Conservation (phyloP, 2,888 invertebrate genomes). For the Charanyca ferruginea region DNA sequence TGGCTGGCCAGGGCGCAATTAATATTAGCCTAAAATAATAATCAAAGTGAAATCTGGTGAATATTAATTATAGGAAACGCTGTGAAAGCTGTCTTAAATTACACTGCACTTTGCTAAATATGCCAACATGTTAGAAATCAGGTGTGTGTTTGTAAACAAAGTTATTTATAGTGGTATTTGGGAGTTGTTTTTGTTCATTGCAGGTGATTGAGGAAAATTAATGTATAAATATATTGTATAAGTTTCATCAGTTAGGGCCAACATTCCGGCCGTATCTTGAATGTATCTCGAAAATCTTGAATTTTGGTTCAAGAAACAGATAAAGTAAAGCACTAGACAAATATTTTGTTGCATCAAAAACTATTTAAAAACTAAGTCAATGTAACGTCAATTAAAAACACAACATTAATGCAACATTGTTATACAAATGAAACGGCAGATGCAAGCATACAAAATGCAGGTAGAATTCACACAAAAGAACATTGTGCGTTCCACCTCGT, state of each 20-base stretch:
- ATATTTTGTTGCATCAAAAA: neutral
- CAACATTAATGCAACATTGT: slow-evolving; percentile 39
- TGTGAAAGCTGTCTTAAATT: slow-evolving; percentile 23
- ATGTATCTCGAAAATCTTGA: too few species aligned
- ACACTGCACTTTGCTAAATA: slow-evolving; percentile 12
- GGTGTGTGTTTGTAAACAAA: slow-evolving; percentile 3
- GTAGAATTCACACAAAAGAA: slow-evolving; percentile 69
- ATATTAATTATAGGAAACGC: neutral
- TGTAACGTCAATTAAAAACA: slow-evolving; percentile 39
- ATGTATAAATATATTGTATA: slow-evolving; percentile 10
- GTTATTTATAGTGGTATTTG: slow-evolving; percentile 18
- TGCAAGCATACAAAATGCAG: slow-evolving; percentile 67
- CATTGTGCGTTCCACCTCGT: slow-evolving; percentile 62
- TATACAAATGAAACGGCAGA: slow-evolving; percentile 65
- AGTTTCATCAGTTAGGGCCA: neutral
- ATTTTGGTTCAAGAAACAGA: neutral
- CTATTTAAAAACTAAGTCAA: neutral
- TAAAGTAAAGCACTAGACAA: neutral
- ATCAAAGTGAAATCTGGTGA: neutral
- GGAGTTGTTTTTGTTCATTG: neutral
- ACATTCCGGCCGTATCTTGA: too few species aligned
- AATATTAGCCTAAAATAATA: slow-evolving; percentile 11
- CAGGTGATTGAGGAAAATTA: slow-evolving; percentile 4
- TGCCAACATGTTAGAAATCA: slow-evolving; percentile 6
- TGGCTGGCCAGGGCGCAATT: neutral